Evolutionary conservation across 2,113 vertebrate genomes (phyloP).

Genomic region (Thinocorus orbignyianus): DNA sequence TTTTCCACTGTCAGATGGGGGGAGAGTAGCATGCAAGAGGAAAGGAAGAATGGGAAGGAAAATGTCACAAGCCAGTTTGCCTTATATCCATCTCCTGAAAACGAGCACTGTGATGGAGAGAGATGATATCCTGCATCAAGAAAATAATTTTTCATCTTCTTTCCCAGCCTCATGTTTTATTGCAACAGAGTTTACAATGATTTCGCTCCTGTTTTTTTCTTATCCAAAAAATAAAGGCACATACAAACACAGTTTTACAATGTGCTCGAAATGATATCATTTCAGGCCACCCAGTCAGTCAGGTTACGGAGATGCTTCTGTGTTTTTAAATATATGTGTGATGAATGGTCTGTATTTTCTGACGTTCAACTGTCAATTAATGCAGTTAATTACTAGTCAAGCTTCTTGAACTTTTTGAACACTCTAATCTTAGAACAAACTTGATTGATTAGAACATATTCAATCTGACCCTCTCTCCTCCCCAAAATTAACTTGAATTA

Average conservation of each 20-base stretch:
- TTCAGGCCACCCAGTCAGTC: background rate
- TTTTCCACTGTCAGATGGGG: background rate
- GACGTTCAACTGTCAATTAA: background rate
- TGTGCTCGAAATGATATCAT: rapidly evolving
- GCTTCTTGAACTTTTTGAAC: background rate
- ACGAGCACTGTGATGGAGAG: background rate
- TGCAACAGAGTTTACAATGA: background rate
- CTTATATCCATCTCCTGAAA: background rate
- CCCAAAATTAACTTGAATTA: background rate
- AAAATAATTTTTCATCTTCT: background rate
- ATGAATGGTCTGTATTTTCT: background rate
- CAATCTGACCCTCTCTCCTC: background rate
- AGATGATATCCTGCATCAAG: background rate
- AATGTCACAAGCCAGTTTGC: background rate
- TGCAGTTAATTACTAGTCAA: background rate
- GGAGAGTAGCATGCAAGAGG: background rate
- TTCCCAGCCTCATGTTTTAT: background rate
- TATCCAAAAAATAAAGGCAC: background rate
- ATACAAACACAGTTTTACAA: background rate
- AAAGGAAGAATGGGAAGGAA: background rate
- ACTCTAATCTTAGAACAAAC: background rate
- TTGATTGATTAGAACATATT: background rate
- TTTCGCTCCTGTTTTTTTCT: background rate
- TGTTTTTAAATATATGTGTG: background rate
- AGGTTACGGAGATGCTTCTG: background rate